Evolutionary conservation across 2,113 vertebrate species (phyloP).

Genomic region (Coregonus clupeaformis): DNA sequence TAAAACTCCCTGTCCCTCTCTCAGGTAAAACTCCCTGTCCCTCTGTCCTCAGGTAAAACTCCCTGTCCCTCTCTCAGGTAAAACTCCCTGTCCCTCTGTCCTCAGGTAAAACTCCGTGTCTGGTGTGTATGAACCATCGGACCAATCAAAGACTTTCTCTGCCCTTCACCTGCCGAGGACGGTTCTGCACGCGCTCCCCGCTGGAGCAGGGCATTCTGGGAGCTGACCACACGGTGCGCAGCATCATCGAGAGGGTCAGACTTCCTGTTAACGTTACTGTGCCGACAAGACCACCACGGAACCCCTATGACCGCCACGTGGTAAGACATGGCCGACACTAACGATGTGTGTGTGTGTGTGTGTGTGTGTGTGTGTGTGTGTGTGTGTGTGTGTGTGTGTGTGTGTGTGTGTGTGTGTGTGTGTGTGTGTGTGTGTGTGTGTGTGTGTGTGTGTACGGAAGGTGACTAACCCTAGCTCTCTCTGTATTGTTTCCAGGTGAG

Average conservation of each 20-base stretch:
- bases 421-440: too few species aligned
- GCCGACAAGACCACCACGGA: constrained; percentile 87
- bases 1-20: too few species aligned
- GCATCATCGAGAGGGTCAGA: constrained; percentile 94
- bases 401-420: too few species aligned
- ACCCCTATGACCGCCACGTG: constrained; percentile 91
- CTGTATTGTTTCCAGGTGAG: constrained; percentile 44
- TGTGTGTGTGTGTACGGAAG: too few species aligned
- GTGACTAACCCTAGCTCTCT: too few species aligned
- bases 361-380: too few species aligned
- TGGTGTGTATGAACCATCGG: constrained; percentile 98
- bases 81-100: too few species aligned
- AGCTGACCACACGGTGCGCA: constrained; percentile 94
- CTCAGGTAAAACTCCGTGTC: constrained; percentile 91
- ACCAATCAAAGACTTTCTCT: constrained; percentile 97
- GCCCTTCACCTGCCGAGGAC: constrained; percentile 94
- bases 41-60: too few species aligned
- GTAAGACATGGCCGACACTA: constrained; percentile 52
- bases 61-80: too few species aligned
- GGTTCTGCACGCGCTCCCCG: constrained; percentile 95
- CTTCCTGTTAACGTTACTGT: constrained; percentile 95
- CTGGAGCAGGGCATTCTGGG: constrained; percentile 96
- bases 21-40: too few species aligned
- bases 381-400: too few species aligned
- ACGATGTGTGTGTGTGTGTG: too few species aligned